Evolutionary conservation across 2,113 vertebrate genomes (phyloP), one percentile per base, ranked within the genome.

Genomic region (Gadus macrocephalus): DNA sequence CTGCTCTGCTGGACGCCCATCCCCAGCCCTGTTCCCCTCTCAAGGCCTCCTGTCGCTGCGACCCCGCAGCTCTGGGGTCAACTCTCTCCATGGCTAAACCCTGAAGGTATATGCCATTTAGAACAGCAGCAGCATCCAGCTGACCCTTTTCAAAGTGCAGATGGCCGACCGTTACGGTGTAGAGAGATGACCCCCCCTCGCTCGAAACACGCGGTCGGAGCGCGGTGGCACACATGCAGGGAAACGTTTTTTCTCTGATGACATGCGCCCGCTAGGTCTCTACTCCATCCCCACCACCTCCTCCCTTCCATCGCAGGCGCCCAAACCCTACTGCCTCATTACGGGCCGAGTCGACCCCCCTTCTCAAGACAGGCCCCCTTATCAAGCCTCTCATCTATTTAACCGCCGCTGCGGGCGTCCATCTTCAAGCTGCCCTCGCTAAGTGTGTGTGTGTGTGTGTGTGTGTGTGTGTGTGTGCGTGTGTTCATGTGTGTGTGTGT

Each of bases 31-130:
- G 1, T 9, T 14, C n/a, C 15, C 55, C n/a, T 58, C 15, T 4
- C 4, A 35, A 17, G 20, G 9, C 61, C 22, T 15, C 9, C 22
- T 27, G 61, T 25, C 2, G 20, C 22, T 31, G 1, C 28, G 61
- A 22, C 25, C 5, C 28, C 3, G 28, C 1, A 58, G n/a, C 55
- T 16, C 55, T 58, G 15, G 15, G 15, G 55, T 6, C 1, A 58
- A 5, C 53, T 9, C 27, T 60, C 12, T 19, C 72, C 58, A 60
- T 70, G 68, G 20, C 75, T 78, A 69, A 67, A 25, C 69, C 75
- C 82, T 59, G 78, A 89, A 91, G 89, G 84, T 91, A 87, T 79
- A 19, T 27, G 77, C 71, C 79, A 66, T 82, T 89, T 80, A 72
- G 82, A 76, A 90, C 88, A 87, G 87, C 78, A 76, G 77, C 12